Conservation (phyloP, 2,113 vertebrate genomes). For the Hippocampus zosterae region DNA sequence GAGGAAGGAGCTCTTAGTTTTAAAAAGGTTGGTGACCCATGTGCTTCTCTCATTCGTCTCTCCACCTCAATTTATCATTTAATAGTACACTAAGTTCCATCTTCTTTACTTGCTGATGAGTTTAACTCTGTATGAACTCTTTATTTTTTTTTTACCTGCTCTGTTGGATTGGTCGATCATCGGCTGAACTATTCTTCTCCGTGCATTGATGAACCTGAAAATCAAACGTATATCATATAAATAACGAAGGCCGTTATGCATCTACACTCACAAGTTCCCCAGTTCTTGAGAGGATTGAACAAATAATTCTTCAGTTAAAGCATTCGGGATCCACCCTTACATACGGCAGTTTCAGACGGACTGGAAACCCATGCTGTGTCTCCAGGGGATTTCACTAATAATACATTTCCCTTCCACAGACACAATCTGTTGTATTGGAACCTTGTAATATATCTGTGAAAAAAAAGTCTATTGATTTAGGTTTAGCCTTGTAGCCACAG, state of each 20-base stretch:
- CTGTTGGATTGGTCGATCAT: conserved; percentile 99
- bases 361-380: conserved; percentile 4
- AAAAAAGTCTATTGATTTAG: conserved; percentile 44
- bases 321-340: not conserved
- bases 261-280: not conserved
- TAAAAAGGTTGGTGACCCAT: too few species aligned
- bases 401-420: conserved; percentile 15
- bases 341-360: not conserved
- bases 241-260: not conserved
- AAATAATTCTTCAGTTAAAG: not conserved
- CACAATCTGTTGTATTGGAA: conserved; percentile 24
- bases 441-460: conserved; percentile 18
- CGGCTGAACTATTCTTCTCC: conserved; percentile 97
- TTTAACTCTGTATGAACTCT: not conserved
- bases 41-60: not conserved
- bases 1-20: too few species aligned
- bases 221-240: conserved; percentile 22
- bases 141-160: conserved; percentile 79
- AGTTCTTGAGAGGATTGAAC: not conserved
- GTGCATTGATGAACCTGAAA: conserved; percentile 96
- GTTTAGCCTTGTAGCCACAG: conserved; percentile 34
- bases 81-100: not conserved
- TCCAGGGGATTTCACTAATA: conserved; percentile 7
- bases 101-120: not conserved
- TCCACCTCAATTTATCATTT: not conserved